phyloP scores from a whole-genome alignment of 2,113 vertebrate species.

The Lagopus leucura region DNA sequence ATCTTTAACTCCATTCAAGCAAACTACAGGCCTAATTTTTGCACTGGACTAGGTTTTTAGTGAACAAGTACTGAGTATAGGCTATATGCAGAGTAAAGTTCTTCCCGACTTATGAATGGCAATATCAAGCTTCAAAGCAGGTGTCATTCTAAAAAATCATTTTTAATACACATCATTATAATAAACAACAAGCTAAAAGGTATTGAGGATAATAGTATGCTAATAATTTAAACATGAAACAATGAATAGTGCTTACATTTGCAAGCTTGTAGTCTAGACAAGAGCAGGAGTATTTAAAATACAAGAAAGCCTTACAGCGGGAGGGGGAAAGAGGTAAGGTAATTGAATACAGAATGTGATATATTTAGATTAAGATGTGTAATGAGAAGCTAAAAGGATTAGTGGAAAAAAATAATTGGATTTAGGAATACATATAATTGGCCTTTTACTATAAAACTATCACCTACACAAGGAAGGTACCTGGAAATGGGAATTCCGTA shows the following conservation, averaged over 20 bases:
- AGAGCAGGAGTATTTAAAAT: neutral
- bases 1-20: neutral
- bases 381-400: neutral
- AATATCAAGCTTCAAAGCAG: neutral
- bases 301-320: neutral
- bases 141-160: neutral
- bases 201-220: neutral
- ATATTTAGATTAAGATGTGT: neutral
- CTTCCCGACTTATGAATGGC: neutral
- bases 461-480: accelerated
- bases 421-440: neutral
- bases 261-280: neutral
- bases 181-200: neutral
- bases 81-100: neutral
- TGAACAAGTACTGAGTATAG: neutral
- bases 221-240: neutral
- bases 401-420: neutral
- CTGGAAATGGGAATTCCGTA: neutral
- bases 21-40: neutral
- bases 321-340: neutral
- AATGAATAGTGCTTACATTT: neutral
- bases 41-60: neutral
- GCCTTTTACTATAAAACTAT: neutral
- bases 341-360: neutral
- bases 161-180: neutral